phyloP scores from a whole-genome alignment of 2,113 vertebrate species.

The Chinchilla lanigera region DNA sequence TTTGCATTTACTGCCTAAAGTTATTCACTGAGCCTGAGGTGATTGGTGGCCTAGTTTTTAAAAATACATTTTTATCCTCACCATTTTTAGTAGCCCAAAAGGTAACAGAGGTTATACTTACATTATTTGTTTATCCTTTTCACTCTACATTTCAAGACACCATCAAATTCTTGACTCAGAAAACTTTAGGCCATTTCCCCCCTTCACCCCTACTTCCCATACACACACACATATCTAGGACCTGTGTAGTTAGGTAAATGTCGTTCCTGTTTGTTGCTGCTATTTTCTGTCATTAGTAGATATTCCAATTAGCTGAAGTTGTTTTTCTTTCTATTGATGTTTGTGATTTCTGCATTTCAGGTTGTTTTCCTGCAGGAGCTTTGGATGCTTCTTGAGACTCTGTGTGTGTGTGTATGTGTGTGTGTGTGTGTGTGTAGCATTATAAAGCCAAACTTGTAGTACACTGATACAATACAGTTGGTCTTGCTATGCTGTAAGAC shows the following conservation, averaged over 20 bases:
- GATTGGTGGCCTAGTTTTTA: not conserved
- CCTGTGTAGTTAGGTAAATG: not conserved
- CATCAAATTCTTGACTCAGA: not conserved
- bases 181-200: not conserved
- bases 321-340: slow-evolving; percentile 6
- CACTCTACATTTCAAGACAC: not conserved
- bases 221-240: not conserved
- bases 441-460: not conserved
- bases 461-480: not conserved
- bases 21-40: not conserved
- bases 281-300: slow-evolving; percentile 13
- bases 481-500: not conserved
- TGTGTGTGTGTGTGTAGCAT: not conserved
- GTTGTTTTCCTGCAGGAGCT: not conserved
- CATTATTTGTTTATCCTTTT: slow-evolving; percentile 24
- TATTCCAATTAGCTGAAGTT: not conserved
- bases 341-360: not conserved
- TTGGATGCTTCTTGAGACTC: not conserved
- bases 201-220: not conserved
- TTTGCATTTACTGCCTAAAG: not conserved
- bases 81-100: slow-evolving; percentile 1
- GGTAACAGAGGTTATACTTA: not conserved
- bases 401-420: not conserved
- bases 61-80: not conserved
- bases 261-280: not conserved